These are phyloP conservation scores for Serranus cabrilla DNA, from an alignment of 2,797 vertebrate genomes.

Conservation along the genomic window DNA sequence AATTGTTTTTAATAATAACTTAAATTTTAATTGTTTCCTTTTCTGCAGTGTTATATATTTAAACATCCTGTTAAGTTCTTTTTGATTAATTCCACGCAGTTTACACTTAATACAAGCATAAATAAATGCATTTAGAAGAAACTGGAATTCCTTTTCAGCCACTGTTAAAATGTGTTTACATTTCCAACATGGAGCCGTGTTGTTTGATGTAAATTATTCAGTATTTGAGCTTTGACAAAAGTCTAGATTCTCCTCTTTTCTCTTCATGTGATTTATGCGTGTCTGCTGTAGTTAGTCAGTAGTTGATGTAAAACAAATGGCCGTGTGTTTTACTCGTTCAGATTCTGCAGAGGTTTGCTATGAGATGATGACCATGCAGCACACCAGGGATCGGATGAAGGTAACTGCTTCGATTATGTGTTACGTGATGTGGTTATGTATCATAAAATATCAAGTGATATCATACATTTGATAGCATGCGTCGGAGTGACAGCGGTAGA, in stretches of 20 bases:
- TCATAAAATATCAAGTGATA: background rate
- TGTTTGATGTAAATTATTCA: background rate
- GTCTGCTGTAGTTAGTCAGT: background rate
- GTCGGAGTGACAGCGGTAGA: background rate
- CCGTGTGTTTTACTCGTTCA: conserved; percentile 26
- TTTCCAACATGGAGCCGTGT: background rate
- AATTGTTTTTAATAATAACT: background rate
- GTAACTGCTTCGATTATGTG: conserved; percentile 32
- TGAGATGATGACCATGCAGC: conserved; percentile 75
- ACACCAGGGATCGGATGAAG: conserved; percentile 38
- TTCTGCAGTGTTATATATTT: too few relatives aligned
- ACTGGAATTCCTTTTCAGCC: background rate
- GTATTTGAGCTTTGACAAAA: background rate
- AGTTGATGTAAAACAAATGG: background rate
- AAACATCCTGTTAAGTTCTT: background rate
- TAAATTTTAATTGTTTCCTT: background rate
- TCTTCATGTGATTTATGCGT: background rate
- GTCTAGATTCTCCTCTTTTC: background rate
- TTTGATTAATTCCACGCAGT: background rate
- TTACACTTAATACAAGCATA: background rate
- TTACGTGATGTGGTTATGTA: background rate
- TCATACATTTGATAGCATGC: background rate
- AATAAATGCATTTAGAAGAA: conserved; percentile 6
- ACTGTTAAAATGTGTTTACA: background rate
- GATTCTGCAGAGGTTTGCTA: conserved; percentile 62